Evolutionary conservation across 1,140 invertebrate species (phyloP).

Genomic region (Scylla paramamosain): DNA sequence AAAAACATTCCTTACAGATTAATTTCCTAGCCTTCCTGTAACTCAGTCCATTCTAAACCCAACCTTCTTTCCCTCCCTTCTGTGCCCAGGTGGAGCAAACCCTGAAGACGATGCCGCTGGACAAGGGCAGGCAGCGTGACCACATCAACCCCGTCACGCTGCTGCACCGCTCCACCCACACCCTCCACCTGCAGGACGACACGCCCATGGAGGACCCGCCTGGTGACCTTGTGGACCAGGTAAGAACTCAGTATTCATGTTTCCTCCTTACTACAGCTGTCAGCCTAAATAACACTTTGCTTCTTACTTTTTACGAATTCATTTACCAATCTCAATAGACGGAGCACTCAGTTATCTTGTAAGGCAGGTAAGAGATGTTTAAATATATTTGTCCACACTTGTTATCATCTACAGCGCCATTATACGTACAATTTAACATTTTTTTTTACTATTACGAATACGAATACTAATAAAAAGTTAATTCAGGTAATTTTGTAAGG

Average conservation of each 20-base stretch:
- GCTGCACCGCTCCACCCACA: constrained; percentile 88
- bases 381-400: no score
- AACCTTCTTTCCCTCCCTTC: neutral
- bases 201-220: constrained; percentile 83
- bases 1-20: neutral
- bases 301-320: no score
- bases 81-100: constrained; percentile 81
- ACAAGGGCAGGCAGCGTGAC: constrained; percentile 82
- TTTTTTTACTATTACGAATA: no score
- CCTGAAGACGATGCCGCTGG: constrained; percentile 84
- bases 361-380: no score
- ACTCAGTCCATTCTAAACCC: neutral
- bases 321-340: no score
- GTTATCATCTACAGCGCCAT: no score
- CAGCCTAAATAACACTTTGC: neutral
- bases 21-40: neutral
- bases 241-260: constrained; percentile 18
- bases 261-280: neutral
- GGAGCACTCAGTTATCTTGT: no score
- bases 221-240: constrained; percentile 75
- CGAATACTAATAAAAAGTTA: no score
- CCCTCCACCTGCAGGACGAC: constrained; percentile 88
- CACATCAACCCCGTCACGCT: constrained; percentile 86
- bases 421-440: no score
- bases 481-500: no score